Conservation (phyloP, 2,113 vertebrate species). For the Mirza zaza region DNA sequence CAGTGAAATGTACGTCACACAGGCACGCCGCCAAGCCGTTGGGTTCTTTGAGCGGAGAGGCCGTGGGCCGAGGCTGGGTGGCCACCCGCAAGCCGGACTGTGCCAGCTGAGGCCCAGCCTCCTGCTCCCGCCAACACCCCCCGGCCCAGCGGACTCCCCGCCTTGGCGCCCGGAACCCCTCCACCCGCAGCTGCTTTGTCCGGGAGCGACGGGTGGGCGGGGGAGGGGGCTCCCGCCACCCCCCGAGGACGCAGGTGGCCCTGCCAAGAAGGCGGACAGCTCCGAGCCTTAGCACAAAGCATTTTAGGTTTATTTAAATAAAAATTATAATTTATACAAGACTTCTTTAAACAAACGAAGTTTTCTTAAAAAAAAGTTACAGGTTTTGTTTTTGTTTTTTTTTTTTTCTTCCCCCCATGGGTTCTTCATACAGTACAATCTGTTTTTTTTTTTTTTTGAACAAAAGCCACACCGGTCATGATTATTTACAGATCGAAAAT, state of each 20-base stretch:
- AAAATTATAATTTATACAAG: slow-evolving; percentile 91
- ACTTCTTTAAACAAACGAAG: slow-evolving; percentile 86
- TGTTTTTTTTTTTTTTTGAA: slow-evolving; percentile 75
- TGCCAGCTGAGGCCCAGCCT: no score
- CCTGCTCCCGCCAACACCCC: background rate
- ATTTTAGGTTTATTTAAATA: slow-evolving; percentile 87
- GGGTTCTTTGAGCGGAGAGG: background rate
- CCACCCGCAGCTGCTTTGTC: rapidly evolving
- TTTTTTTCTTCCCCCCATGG: background rate
- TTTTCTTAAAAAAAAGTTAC: slow-evolving; percentile 86
- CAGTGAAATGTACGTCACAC: background rate
- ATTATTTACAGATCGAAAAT: slow-evolving; percentile 86
- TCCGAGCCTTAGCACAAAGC: slow-evolving; percentile 79
- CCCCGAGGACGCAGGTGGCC: rapidly evolving
- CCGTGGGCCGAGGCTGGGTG: background rate
- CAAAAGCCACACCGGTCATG: slow-evolving; percentile 80
- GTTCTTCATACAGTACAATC: slow-evolving; percentile 81
- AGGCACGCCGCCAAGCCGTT: background rate
- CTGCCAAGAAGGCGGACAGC: background rate
- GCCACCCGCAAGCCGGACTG: background rate
- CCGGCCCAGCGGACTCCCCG: rapidly evolving
- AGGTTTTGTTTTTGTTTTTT: slow-evolving; percentile 70
- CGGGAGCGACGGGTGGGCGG: no score
- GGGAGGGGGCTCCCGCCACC: background rate
- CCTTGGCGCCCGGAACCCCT: background rate